Percentiles rank a stretch among this genome's conserved stretches.
Conservation (phyloP, 2,113 vertebrate species). For the Grammomys dolichurus region DNA sequence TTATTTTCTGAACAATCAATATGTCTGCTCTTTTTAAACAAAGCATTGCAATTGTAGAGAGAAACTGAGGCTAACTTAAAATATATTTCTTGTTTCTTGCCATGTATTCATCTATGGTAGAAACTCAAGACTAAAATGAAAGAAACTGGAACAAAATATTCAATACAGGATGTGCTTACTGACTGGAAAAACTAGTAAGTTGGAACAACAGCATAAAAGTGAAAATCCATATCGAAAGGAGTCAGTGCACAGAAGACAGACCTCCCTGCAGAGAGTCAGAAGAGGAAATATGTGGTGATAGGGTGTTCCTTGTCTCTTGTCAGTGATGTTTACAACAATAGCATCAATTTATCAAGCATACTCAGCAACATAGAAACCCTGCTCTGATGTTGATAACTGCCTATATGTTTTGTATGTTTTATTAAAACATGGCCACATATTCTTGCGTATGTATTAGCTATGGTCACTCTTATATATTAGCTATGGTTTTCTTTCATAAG, state of each 20-base stretch:
- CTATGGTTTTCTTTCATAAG: background rate
- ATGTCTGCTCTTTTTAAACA: background rate
- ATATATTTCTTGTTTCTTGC: constrained; percentile 25
- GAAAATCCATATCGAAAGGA: background rate
- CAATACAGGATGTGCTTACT: background rate
- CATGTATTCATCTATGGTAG: constrained; percentile 25
- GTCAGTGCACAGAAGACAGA: background rate
- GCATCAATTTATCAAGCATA: background rate
- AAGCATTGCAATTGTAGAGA: background rate
- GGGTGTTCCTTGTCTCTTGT: background rate
- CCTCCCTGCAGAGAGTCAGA: background rate
- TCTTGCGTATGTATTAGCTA: background rate
- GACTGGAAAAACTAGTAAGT: background rate
- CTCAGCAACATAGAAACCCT: background rate
- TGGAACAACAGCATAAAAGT: background rate
- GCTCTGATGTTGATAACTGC: background rate
- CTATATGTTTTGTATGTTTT: background rate
- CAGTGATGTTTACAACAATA: background rate
- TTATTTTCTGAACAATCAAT: constrained; percentile 51
- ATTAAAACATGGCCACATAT: background rate
- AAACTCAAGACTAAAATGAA: background rate
- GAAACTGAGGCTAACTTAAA: constrained; percentile 35
- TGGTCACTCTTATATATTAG: background rate
- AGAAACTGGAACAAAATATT: background rate
- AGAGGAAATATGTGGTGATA: background rate